Base-by-base conservation (phyloP, 1,140 invertebrate genomes). In the Ephestia elutella region DNA sequence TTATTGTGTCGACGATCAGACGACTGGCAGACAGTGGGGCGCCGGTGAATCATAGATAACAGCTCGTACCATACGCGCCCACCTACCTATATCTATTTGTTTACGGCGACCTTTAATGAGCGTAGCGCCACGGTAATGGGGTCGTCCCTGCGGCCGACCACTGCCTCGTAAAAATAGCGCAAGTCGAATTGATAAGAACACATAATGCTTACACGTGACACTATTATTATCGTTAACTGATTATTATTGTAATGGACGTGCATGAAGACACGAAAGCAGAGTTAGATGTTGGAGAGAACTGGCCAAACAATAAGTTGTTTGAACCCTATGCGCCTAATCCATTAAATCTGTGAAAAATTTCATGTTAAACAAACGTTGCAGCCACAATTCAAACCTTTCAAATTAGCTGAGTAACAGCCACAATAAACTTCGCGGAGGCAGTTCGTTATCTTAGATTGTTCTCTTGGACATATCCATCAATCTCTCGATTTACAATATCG, bases 21-120 rank as follows among this genome's bases (percentile, higher is more conserved):
- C 81, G 60, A 55, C 53, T 49, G 71, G 75, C 75, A 87, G 82
- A 86, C 84, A 58, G 78, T 73, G 68, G 68, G 83, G 79, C 84
- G 82, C 76, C 83, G 70, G 71, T 86, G 84, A 86, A 78, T 87
- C 80, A 83, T 79, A 79, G 78, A 86, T 80, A 79, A 82, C 73
- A 69, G 62, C 59, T 68, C 57, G 66, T 71, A 65, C 69, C 72
- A 77, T 70, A 78, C 71, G 64, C 76, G 66, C 77, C 75, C 78
- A 82, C 78, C 77, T 81, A 82, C 78, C 77, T 81, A 82, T 74
- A 70, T 73, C 69, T 80, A 78, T 84, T 81, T 81, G 75, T 81
- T 82, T 80, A 81, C 71, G 63, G 68, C 71, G 76, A 83, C 77
- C 80, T 76, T 82, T 80, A 86, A 81, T 74, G 75, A 81, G 62